Base-by-base conservation (phyloP, 2,797 vertebrate species). In the Cuniculus paca region DNA sequence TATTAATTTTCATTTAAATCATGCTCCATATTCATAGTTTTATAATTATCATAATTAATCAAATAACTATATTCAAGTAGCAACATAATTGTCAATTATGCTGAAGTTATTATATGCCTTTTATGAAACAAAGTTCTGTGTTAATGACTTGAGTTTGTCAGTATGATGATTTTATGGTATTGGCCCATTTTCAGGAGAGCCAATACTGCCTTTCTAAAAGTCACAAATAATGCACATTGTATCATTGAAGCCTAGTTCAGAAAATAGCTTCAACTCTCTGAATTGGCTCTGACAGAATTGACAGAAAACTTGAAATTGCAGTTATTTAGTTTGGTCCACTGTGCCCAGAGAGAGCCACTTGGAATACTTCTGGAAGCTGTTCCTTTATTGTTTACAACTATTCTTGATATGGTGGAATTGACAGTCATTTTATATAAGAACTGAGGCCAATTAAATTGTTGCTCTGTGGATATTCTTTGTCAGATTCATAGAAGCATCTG, bases 1-100 rank as follows among this genome's bases (percentile, higher is more conserved):
- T 91, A 92, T 95, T 97, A 97, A 94, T 92, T 89, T 95, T 95
- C 96, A 97, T 97, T 93, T 95, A 88, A 97, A 95, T 88, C 96
- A 97, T 95, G 13, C 22, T 94, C 22, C 96, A 97, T 97, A 56
- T 34, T 93, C 95, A 97, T 92, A 91, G 63, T 80, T 96, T 83
- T 89, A 95, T 12, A 92, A 93, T 65, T 95, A 26, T 91, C 95
- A 96, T 96, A 93, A 95, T 93, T 92, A 97, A 97, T 95, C 84
- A 97, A 97, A 93, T 95, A 97, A 79, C 68, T 58, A 11, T 70
- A 88, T 63, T 68, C 14, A 10, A 91, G 88, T 78, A 61, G 34
- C 34, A 91, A 50, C 34, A 74, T 58, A 91, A 72, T 85, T 95
- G 28, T 52, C 58, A 80, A 65, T 88, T 91, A 61, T 96, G 28